Base-by-base conservation (phyloP, 2,888 invertebrate species). In the Tuberolachnus salignus region DNA sequence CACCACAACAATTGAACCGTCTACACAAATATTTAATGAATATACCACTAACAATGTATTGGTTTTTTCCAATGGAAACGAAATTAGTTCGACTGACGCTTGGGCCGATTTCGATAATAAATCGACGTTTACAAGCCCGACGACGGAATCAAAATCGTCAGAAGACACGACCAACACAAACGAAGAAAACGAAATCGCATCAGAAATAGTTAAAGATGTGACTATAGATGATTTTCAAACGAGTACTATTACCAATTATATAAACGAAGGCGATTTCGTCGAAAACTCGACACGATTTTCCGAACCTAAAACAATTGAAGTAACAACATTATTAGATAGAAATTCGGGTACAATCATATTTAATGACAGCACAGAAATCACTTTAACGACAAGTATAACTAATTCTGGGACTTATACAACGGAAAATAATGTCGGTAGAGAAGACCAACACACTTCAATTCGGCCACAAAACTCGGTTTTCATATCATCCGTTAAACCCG, bases 201-300 rank as follows among this genome's bases (percentile, higher is more conserved):
- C 46, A 14, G n/a, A 59, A 1, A 13, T 0, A n/a, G 8, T 49
- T 9, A 3, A 49, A 9, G 4, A 3, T n/a, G 13, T 23, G 3
- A 71, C 71, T 14, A 26, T 49, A 34, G 11, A 14, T 1, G 16
- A 51, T 0, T 49, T 34, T 19, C 61, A 19, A 19, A 59, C 2
- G 19, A 72, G 26, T 1, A 72, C 61, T 14, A 6, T 72, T 34
- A 9, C 49, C 26, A 26, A 57, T 57, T 57, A n/a, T 14, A 19
- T 9, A 34, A 61, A 34, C 34, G 19, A 21, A 8, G 19, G 46
- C 8, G 6, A 19, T 71, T 23, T 46, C 14, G 14, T 21, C 9
- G 61, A 72, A 21, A 61, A 16, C 9, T 34, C 61, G 3, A 61
- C 72, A 6, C 49, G 21, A 61, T 72, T 49, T 23, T 42, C 13